phyloP scores from a whole-genome alignment of 2,888 invertebrate species.

The Enchytraeus crypticus region DNA sequence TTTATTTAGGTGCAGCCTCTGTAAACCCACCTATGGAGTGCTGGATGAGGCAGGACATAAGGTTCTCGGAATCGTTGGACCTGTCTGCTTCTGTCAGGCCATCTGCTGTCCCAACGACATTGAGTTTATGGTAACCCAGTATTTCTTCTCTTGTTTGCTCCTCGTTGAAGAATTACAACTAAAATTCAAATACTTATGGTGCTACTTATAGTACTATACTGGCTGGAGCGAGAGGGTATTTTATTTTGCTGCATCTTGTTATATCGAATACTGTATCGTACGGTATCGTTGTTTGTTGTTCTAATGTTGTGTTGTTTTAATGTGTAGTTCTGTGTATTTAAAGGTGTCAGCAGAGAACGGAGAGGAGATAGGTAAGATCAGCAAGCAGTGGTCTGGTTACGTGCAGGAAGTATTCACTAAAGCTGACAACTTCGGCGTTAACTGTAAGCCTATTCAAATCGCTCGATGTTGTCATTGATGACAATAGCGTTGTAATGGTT shows the following conservation, averaged over 20 bases:
- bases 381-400: constrained; percentile 76
- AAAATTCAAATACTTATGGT: no score
- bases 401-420: constrained; percentile 70
- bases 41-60: constrained; percentile 32
- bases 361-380: constrained; percentile 64
- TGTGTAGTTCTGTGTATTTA: neutral
- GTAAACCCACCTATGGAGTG: constrained; percentile 35
- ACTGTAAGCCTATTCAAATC: constrained; percentile 10
- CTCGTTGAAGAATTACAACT: no score
- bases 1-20: constrained; percentile 31
- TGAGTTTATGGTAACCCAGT: constrained; percentile 36
- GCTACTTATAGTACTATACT: no score
- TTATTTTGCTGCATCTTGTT: no score
- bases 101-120: constrained; percentile 41
- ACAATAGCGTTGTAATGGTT: no score
- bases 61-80: constrained; percentile 36
- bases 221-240: no score
- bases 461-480: no score
- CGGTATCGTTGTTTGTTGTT: no score
- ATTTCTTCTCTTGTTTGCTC: no score
- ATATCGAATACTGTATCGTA: no score
- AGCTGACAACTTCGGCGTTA: constrained; percentile 66
- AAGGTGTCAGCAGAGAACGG: constrained; percentile 12
- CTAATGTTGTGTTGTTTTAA: no score
- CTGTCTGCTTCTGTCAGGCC: constrained; percentile 39